Evolutionary conservation across 2,797 vertebrate species (phyloP), one percentile per base, ranked within the genome.

Genomic region (Gymnoscopelus microlampas): DNA sequence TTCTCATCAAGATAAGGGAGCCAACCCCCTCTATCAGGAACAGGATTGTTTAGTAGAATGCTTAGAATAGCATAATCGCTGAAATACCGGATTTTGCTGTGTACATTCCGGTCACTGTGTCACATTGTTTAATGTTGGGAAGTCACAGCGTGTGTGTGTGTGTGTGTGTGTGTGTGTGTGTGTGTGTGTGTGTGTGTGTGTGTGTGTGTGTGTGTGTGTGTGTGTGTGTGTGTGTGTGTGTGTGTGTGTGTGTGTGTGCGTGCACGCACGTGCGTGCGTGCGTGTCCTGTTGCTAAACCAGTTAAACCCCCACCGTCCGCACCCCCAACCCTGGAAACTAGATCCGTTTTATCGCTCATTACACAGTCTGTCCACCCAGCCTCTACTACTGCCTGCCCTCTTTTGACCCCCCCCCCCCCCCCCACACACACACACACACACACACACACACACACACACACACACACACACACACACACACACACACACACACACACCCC

Each of bases 201-300:
- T 44, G 35, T 53, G 24, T 53, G 26, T 68, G 57, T 60, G 67
- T 53, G 56, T 70, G 60, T 54, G 66, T 62, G 51, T 32, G 13
- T 60, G 53, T 50, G 49, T 68, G 14, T 53, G 24, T 29, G 48
- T 29, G 13, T 53, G 61, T 51, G 24, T 23, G 47, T 51, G 24
- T 51, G 44, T 48, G 23, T 70, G 14, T 50, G 19, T 24, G 44
- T 24, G 11, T 50, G 60, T 49, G 23, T 19, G 44, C 49, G 23
- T 58, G n/a, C n/a, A n/a, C n/a, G n/a, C n/a, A n/a, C n/a, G 39
- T 53, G 19, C 60, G 32, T 47, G 47, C 6, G n/a, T 11, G 35
- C 13, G 23, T 48, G 19, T 32, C 47, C 8, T 49, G 47, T 9
- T 49, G 47, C 39, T 39, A 59, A 59, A 61, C 32, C 59, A 68